Percentiles rank a stretch among this genome's conserved stretches.
phyloP scores from a whole-genome alignment of 2,888 invertebrate genomes.

The Hyposoter didymator region DNA sequence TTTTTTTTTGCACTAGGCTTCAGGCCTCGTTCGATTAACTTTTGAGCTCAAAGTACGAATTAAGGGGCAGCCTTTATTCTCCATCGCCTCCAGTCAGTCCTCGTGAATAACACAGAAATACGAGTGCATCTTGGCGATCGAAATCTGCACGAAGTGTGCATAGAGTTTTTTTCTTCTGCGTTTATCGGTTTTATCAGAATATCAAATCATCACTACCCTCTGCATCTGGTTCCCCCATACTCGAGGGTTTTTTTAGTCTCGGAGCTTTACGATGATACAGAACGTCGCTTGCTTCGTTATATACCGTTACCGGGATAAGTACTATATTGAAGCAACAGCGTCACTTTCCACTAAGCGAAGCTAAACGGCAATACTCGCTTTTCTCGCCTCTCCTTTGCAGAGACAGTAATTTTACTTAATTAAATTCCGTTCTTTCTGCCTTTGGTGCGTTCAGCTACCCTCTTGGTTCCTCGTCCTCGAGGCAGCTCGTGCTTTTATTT shows the following conservation, averaged over 20 bases:
- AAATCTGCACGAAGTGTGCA: background rate
- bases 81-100: background rate
- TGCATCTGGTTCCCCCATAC: conserved; percentile 16
- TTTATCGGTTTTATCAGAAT: conserved; percentile 81
- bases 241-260: conserved; percentile 26
- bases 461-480: conserved; percentile 21
- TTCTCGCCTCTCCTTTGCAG: conserved; percentile 69
- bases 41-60: background rate
- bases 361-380: conserved; percentile 50
- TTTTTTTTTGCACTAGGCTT: background rate
- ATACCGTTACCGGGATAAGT: conserved; percentile 63
- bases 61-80: too few species aligned
- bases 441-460: conserved; percentile 66
- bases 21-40: background rate
- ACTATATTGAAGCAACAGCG: conserved; percentile 36
- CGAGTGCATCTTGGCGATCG: too few species aligned
- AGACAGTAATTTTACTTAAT: conserved; percentile 80
- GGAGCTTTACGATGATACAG: conserved; percentile 45
- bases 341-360: conserved; percentile 38
- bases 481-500: conserved; percentile 1
- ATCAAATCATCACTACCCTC: conserved; percentile 78
- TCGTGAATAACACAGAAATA: background rate
- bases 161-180: conserved; percentile 57
- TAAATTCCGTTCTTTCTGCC: conserved; percentile 84
- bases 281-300: conserved; percentile 74